phyloP scores from a whole-genome alignment of 2,797 vertebrate genomes.

The Streptopelia turtur region DNA sequence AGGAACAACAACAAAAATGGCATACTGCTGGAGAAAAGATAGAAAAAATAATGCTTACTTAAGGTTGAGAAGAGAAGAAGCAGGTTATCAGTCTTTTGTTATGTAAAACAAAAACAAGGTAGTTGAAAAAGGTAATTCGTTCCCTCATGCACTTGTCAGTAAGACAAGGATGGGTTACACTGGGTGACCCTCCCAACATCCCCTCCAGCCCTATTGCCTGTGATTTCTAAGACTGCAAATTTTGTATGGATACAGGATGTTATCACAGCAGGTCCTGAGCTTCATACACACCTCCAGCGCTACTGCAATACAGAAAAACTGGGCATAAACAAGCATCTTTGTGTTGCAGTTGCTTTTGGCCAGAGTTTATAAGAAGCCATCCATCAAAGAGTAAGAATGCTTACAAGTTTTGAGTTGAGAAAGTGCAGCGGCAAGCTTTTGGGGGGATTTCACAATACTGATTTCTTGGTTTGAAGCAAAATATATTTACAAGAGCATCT shows the following conservation, averaged over 20 bases:
- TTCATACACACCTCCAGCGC: accelerated
- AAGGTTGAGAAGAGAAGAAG: background rate
- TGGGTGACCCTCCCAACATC: background rate
- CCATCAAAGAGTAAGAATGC: slow-evolving; percentile 46
- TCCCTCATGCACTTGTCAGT: background rate
- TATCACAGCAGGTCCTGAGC: background rate
- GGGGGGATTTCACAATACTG: slow-evolving; percentile 55
- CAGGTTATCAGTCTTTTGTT: background rate
- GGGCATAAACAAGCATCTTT: background rate
- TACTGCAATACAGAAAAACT: background rate
- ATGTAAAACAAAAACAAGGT: background rate
- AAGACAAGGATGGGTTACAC: background rate
- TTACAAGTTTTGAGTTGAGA: slow-evolving; percentile 48
- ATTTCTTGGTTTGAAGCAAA: slow-evolving; percentile 68
- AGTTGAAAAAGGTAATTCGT: background rate
- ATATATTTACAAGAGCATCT: slow-evolving; percentile 67
- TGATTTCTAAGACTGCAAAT: background rate
- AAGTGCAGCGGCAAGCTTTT: slow-evolving; percentile 37
- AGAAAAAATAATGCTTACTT: background rate
- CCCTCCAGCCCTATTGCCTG: background rate
- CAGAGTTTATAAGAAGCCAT: slow-evolving; percentile 8
- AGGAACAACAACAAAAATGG: background rate
- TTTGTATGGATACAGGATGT: background rate
- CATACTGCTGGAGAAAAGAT: background rate
- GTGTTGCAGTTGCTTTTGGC: background rate